A percentile compares a stretch with the other conserved stretches of the same genome.
phyloP scores from a whole-genome alignment of 2,797 vertebrate species.

The Chelon labrosus region DNA sequence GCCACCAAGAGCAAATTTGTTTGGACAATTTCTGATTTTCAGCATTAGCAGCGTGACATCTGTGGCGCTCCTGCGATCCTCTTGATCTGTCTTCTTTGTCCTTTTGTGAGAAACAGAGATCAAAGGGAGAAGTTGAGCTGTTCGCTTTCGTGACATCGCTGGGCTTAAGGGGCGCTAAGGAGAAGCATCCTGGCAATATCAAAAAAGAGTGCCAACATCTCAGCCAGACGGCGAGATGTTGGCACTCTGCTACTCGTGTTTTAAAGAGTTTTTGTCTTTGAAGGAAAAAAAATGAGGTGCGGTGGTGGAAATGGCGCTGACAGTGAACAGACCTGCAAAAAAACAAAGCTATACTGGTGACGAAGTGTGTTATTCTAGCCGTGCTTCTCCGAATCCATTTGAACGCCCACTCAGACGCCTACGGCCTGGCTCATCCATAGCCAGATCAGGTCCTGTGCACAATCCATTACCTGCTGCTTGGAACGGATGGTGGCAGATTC shows the following conservation, averaged over 20 bases:
- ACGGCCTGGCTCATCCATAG: conserved; percentile 75
- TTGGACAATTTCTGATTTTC: conserved; percentile 57
- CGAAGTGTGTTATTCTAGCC: conserved; percentile 75
- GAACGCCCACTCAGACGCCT: conserved; percentile 79
- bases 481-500: conserved; percentile 68
- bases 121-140: conserved; percentile 38
- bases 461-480: conserved; percentile 78
- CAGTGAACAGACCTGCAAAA: conserved; percentile 48
- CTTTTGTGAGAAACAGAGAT: conserved; percentile 31
- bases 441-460: conserved; percentile 67
- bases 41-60: conserved; percentile 34
- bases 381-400: conserved; percentile 71
- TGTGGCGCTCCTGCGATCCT: conserved; percentile 19
- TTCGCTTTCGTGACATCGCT: conserved; percentile 23
- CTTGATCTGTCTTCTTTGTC: conserved; percentile 37
- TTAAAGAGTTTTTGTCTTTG: conserved; percentile 50
- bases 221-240: conserved; percentile 23
- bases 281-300: conserved; percentile 16
- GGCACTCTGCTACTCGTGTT: conserved; percentile 34
- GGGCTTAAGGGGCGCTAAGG: conserved; percentile 45
- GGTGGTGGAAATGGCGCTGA: neutral
- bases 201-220: conserved; percentile 15
- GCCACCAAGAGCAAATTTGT: conserved; percentile 41
- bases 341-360: conserved; percentile 54
- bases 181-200: conserved; percentile 42